These are phyloP conservation scores for Beaufortia kweichowensis DNA, from an alignment of 2,113 vertebrate genomes.

Conservation along the genomic window DNA sequence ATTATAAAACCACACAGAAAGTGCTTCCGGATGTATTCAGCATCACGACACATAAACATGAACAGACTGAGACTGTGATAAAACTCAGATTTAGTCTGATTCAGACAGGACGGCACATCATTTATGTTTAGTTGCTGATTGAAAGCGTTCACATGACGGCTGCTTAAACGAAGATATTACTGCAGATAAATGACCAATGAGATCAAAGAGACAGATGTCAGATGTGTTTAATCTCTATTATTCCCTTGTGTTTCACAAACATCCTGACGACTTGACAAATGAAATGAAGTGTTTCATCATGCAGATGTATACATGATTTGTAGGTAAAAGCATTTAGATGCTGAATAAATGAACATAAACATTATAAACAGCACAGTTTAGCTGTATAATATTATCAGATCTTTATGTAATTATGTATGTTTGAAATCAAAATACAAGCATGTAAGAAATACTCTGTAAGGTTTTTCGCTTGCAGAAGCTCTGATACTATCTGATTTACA, in stretches of 20 bases:
- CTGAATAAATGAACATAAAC: too few species aligned
- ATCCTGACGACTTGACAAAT: neutral
- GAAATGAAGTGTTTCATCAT: neutral
- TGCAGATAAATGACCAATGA: constrained; percentile 5
- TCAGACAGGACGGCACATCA: too few species aligned
- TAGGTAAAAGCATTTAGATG: neutral
- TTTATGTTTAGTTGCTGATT: too few species aligned
- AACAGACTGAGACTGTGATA: constrained; percentile 22
- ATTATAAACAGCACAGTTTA: neutral
- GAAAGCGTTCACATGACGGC: too few species aligned
- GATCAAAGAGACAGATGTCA: constrained; percentile 39
- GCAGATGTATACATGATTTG: neutral
- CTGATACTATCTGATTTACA: too few species aligned
- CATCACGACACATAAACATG: constrained; percentile 43
- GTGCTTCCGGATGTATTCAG: constrained; percentile 53
- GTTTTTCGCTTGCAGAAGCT: too few species aligned
- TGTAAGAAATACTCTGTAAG: too few species aligned
- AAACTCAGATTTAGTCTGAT: too few species aligned
- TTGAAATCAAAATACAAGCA: too few species aligned
- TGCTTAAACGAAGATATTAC: too few species aligned
- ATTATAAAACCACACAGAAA: constrained; percentile 58
- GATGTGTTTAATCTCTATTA: constrained; percentile 20
- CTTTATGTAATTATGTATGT: too few species aligned
- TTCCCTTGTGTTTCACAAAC: constrained; percentile 10
- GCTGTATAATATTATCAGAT: too few species aligned